Evolutionary conservation across 2,888 invertebrate genomes (phyloP).

Genomic region (Heliconius erato): DNA sequence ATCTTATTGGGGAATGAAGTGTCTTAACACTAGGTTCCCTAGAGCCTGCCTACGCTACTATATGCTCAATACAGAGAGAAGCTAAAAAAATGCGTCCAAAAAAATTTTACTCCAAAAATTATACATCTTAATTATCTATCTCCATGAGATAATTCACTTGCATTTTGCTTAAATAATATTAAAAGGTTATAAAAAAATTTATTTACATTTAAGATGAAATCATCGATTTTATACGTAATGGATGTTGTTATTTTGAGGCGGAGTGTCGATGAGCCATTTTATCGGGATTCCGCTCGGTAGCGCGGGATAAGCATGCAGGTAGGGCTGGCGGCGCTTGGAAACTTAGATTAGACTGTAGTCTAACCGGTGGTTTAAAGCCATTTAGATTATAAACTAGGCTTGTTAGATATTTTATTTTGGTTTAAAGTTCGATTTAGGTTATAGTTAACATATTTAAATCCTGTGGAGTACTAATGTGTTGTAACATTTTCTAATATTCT

Average conservation of each 20-base stretch:
- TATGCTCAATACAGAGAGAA: too few relatives aligned
- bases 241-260: constrained; percentile 47
- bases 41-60: too few relatives aligned
- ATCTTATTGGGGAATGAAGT: neutral
- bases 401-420: neutral
- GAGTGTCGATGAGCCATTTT: constrained; percentile 62
- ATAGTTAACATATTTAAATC: neutral
- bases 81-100: too few relatives aligned
- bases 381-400: neutral
- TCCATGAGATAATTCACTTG: neutral
- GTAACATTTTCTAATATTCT: too few relatives aligned
- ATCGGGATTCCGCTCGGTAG: constrained; percentile 65
- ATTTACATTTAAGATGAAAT: constrained; percentile 24
- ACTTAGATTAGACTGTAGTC: neutral
- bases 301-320: constrained; percentile 57
- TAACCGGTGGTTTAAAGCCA: neutral
- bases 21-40: too few relatives aligned
- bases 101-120: neutral
- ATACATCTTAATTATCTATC: neutral
- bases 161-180: neutral
- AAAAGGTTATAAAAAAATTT: constrained; percentile 27
- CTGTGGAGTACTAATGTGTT: too few relatives aligned
- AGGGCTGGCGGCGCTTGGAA: constrained; percentile 39
- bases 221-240: constrained; percentile 23
- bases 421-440: neutral